Base-by-base conservation (phyloP, 2,113 vertebrate genomes). In the Corythoichthys intestinalis region DNA sequence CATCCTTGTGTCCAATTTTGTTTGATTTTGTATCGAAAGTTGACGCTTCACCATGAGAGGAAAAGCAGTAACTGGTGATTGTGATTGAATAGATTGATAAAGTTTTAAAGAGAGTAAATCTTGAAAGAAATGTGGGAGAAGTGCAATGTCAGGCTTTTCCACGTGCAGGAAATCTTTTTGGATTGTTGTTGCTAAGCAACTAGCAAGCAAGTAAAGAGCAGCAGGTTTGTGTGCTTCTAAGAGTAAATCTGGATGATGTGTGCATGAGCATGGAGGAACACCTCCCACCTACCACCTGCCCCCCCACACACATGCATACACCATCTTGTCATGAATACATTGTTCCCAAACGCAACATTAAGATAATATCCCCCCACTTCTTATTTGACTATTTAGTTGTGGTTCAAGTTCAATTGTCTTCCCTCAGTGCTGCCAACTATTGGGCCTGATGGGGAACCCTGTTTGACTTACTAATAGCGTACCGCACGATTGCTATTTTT, bases 121-220 rank as follows among this genome's bases (percentile, higher is more conserved):
- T 44, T 8, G 9, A 44, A 44, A 44, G 41, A 44, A 44, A 44
- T 44, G 83, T 77, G 79, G 85, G 83, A 88, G 80, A 86, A 85
- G 85, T 86, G 79, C 85, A 86, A 71, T 76, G 83, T 90, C 86
- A 87, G 81, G 80, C 70, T 85, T 83, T 20, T 62, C 7, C n/a
- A 28, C 2, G 39, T 20, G 8, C 12, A 44, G 41, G 41, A 44
- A 12, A 44, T 62, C 17, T 20, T 28, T 41, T 62, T 10, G 44
- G 28, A 41, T 47, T 44, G 17, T 46, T 66, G 90, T 92, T 90
- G 89, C 90, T 89, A 87, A 88, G 90, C 89, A 89, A 91, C 90
- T 83, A 80, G 86, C 76, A 88, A 86, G 87, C 83, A 82, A 83
- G 53, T 2, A 56, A 4, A 4, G 56, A 1, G 84, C 82, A 44